Percentiles rank a stretch among this genome's conserved stretches.
These are phyloP conservation scores for Zaprionus capensis DNA, from an alignment of 1,140 invertebrate genomes.

Conservation along the genomic window DNA sequence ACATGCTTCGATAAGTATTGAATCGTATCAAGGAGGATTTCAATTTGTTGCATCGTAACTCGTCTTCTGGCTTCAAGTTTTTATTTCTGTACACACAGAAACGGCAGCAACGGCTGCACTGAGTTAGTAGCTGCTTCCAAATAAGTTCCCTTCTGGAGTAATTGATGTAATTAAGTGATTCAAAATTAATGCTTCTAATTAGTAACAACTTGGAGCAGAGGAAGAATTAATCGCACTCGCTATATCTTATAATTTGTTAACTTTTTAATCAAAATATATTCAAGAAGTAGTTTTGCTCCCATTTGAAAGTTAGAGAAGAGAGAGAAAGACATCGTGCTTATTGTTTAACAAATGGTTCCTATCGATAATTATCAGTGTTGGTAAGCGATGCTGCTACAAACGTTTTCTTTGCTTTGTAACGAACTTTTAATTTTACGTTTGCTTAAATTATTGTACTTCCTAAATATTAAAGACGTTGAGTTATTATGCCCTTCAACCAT, in stretches of 20 bases:
- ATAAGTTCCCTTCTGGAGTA: neutral
- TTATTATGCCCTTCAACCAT: too few species aligned
- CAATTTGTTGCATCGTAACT: slow-evolving; percentile 31
- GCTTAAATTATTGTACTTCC: neutral
- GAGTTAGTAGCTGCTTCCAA: neutral
- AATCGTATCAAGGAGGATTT: slow-evolving; percentile 55
- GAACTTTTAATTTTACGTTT: too few species aligned
- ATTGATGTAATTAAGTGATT: neutral
- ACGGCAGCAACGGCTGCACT: neutral
- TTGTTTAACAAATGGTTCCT: too few species aligned
- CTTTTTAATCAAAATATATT: too few species aligned
- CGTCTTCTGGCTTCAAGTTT: neutral
- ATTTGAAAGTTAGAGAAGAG: too few species aligned
- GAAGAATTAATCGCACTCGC: too few species aligned
- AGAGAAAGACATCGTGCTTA: too few species aligned
- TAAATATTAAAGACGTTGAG: neutral
- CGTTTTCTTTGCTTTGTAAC: too few species aligned
- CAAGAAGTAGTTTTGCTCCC: fast-evolving
- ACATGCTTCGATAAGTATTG: slow-evolving; percentile 59
- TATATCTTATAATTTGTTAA: too few species aligned
- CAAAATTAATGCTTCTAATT: neutral
- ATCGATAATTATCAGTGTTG: too few species aligned
- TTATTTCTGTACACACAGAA: neutral
- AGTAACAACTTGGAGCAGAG: neutral
- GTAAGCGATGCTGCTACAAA: too few species aligned